phyloP scores from a whole-genome alignment of 1,140 invertebrate species.

The Polypedilum pembai region DNA sequence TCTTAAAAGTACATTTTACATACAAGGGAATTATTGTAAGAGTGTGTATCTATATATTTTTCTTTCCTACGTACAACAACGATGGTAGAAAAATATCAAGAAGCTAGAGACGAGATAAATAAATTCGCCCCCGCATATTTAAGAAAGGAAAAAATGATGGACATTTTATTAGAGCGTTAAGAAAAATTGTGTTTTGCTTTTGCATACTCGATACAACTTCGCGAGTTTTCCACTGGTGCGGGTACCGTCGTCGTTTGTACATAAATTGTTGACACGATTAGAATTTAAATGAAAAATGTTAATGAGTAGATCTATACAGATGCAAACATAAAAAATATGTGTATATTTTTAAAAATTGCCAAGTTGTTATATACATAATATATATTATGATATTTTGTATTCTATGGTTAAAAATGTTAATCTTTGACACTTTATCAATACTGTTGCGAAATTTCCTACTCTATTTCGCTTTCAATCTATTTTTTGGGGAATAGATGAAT shows the following conservation, averaged over 20 bases:
- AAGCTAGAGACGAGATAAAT: background rate
- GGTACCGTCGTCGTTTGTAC: conserved; percentile 10
- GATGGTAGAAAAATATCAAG: too few relatives aligned
- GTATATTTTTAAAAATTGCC: background rate
- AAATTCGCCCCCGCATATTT: background rate
- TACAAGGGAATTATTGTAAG: too few relatives aligned
- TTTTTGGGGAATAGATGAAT: background rate
- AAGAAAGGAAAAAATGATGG: conserved; percentile 17
- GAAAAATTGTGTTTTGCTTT: conserved; percentile 24
- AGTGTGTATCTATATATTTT: too few relatives aligned
- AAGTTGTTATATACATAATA: background rate
- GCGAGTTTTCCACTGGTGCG: background rate
- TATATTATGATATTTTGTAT: conserved; percentile 15
- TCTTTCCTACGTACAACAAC: too few relatives aligned
- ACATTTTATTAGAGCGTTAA: conserved; percentile 12
- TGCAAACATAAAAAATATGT: background rate
- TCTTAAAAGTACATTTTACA: background rate
- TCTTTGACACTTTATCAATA: conserved; percentile 9
- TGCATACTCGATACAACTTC: conserved; percentile 23
- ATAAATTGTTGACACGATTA: conserved; percentile 26
- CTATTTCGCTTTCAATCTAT: background rate
- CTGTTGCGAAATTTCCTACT: background rate
- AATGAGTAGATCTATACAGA: background rate
- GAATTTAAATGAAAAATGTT: conserved; percentile 28
- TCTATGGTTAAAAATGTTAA: background rate